Conservation (phyloP, 2,888 invertebrate genomes). For the Stenolophus ochropezus region DNA sequence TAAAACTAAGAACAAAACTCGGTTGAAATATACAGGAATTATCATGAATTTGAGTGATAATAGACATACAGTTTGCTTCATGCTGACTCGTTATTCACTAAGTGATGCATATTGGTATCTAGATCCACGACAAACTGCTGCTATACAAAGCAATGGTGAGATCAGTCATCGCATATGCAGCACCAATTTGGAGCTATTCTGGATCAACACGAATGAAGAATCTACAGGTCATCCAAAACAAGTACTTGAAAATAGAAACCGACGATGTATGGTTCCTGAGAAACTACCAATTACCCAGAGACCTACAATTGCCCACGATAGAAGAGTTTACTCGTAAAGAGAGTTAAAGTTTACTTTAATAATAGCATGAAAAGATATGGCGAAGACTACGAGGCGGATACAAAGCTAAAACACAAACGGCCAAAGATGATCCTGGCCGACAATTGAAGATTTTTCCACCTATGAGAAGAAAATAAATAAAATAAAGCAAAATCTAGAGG, state of each 20-base stretch:
- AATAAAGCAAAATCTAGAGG: no score
- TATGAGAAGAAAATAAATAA: no score
- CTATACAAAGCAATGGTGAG: background rate
- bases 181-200: background rate
- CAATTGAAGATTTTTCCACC: no score
- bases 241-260: background rate
- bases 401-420: no score
- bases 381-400: no score
- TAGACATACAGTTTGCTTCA: no score
- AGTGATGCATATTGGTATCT: no score
- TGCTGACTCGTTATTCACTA: no score
- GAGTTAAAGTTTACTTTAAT: no score
- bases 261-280: background rate
- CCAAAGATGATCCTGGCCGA: background rate
- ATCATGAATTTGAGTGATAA: no score
- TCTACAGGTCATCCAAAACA: background rate
- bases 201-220: background rate
- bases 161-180: background rate
- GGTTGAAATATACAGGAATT: no score
- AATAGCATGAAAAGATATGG: background rate
- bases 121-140: background rate
- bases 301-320: background rate
- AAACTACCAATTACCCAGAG: background rate
- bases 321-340: background rate
- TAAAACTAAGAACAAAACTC: no score